phyloP scores from a whole-genome alignment of 2,888 invertebrate species.

The Eupithecia subumbrata region DNA sequence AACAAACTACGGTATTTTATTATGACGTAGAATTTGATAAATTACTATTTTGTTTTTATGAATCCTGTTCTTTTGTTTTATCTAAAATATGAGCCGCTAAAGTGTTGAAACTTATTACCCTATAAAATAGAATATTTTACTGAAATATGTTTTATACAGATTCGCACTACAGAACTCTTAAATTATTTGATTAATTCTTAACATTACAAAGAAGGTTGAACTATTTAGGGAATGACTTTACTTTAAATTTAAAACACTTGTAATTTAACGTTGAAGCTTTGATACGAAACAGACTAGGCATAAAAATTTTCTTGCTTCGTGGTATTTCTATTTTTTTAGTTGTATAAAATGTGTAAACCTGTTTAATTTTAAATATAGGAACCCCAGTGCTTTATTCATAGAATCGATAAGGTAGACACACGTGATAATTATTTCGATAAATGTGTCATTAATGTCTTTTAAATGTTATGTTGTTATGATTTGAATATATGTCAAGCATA shows the following conservation, averaged over 20 bases:
- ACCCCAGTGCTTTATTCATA: neutral
- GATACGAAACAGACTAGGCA: neutral
- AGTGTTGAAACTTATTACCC: neutral
- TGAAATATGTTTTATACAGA: neutral
- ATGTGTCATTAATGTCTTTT: slow-evolving; percentile 9
- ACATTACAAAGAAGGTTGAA: neutral
- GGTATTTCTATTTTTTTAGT: neutral
- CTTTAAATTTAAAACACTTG: neutral
- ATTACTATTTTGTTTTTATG: neutral
- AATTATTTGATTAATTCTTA: neutral
- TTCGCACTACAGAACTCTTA: neutral
- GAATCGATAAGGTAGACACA: slow-evolving; percentile 2
- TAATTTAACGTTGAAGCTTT: neutral
- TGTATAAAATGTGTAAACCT: neutral
- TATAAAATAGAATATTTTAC: neutral
- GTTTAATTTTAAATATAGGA: neutral
- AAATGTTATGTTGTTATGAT: neutral
- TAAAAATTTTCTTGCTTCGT: neutral
- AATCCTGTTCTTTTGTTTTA: slow-evolving; percentile 13
- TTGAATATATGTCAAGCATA: slow-evolving; percentile 8
- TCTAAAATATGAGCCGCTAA: neutral
- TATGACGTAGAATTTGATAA: slow-evolving; percentile 6
- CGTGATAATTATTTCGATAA: slow-evolving; percentile 2
- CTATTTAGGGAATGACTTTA: neutral
- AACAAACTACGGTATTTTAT: slow-evolving; percentile 6